phyloP scores from a whole-genome alignment of 2,797 vertebrate species.

The Argentina silus region DNA sequence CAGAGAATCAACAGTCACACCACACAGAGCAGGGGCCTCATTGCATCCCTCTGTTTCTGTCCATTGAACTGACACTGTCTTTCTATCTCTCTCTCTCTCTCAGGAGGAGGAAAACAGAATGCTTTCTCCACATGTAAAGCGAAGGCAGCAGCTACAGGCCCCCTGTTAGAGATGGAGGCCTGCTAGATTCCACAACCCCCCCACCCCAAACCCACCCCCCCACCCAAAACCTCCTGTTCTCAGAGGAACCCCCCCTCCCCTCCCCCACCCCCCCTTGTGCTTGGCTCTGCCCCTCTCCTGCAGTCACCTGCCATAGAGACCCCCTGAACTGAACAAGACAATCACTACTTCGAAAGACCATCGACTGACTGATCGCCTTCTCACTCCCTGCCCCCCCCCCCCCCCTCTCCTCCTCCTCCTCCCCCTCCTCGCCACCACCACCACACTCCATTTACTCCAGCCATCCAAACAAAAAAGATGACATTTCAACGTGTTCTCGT shows the following conservation, averaged over 20 bases:
- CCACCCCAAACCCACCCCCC: conserved; percentile 10
- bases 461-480: conserved; percentile 14
- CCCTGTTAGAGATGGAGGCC: conserved; percentile 98
- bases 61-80: conserved; percentile 4
- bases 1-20: too few species aligned
- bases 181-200: conserved; percentile 88
- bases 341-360: conserved; percentile 81
- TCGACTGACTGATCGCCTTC: conserved; percentile 28
- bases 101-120: conserved; percentile 93
- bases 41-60: not conserved
- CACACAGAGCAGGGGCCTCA: not conserved
- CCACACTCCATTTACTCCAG: not conserved
- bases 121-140: conserved; percentile 95
- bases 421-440: conserved; percentile 8
- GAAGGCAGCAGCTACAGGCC: conserved; percentile 93
- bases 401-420: not conserved
- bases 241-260: conserved; percentile 73
- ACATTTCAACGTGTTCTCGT: not conserved
- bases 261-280: conserved; percentile 58
- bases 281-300: conserved; percentile 72
- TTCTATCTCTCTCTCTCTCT: conserved; percentile 31
- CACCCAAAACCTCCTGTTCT: conserved; percentile 76
- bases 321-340: conserved; percentile 90
- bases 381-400: conserved; percentile 8
- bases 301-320: conserved; percentile 87